Evolutionary conservation across 2,888 invertebrate genomes (phyloP), one percentile per base, ranked within the genome.

Genomic region (Agrenia bidenticulata): DNA sequence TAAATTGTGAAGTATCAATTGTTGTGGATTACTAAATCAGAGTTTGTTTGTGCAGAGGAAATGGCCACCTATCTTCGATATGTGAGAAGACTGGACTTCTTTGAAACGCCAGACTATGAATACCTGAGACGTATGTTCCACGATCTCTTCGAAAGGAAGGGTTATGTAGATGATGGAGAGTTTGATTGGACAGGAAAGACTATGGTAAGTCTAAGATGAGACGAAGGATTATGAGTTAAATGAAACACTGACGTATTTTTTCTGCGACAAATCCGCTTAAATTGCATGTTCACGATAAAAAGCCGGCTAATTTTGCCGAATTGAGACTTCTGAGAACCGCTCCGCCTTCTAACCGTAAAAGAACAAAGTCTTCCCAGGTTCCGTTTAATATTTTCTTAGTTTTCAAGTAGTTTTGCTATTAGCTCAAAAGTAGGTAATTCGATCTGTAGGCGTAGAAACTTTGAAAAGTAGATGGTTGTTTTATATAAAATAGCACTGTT

Each of bases 81-180:
- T 84, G 98, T 99, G 70, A 87, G 86, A 65, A 88, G 95, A 80
- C 85, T 99, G 82, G 99, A 99, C 84, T 99, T 99, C 86, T 99
- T 98, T 85, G 99, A 99, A 85, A 94, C 95, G 77, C 99, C 99
- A 67, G 98, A 99, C 85, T 99, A 99, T 85, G 96, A 98, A 83
- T 97, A 97, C 85, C 87, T 97, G 82, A 87, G 95, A 79, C 92
- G 92, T 82, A 87, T 96, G 82, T 97, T 97, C 85, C 89, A 90
- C 81, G 92, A 92, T 82, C 86, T 94, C 79, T 93, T 91, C 83
- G 78, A 78, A 62, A 73, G 77, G 62, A 79, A 78, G 70, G 79
- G 79, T 51, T 81, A 89, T 82, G 86, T 87, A 77, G 90, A 92
- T 82, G 94, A 94, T 82, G 91, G 90, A 77, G 92, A 93, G 81